phyloP scores from a whole-genome alignment of 2,888 invertebrate species.

The Phyto melanocephala region DNA sequence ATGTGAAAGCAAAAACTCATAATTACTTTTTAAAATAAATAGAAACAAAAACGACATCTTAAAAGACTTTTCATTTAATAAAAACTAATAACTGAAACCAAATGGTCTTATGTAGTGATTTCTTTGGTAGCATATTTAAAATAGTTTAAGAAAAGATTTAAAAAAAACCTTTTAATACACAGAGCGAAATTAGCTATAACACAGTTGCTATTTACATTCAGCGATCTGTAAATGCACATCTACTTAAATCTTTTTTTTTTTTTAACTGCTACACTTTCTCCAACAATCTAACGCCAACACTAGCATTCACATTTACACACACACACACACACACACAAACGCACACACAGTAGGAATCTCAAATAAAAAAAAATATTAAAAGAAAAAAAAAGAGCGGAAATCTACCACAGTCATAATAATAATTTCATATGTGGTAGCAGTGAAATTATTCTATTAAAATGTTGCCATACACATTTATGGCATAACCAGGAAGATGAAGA shows the following conservation, averaged over 20 bases:
- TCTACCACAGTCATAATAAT: slow-evolving; percentile 57
- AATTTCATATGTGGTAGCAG: slow-evolving; percentile 30
- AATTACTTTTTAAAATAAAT: too few relatives aligned
- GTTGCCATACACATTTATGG: slow-evolving; percentile 36
- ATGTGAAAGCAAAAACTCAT: too few relatives aligned
- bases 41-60: too few relatives aligned
- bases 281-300: too few relatives aligned
- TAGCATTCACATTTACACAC: too few relatives aligned
- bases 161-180: too few relatives aligned
- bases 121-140: neutral
- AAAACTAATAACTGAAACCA: neutral
- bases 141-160: neutral
- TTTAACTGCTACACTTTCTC: neutral
- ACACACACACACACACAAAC: neutral
- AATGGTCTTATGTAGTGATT: too few relatives aligned
- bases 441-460: slow-evolving; percentile 49
- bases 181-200: too few relatives aligned
- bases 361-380: slow-evolving; percentile 3
- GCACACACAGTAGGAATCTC: slow-evolving; percentile 14
- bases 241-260: neutral
- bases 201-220: too few relatives aligned
- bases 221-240: too few relatives aligned
- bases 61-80: too few relatives aligned
- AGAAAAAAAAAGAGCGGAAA: slow-evolving; percentile 31
- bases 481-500: neutral